Percentiles rank a stretch among this genome's conserved stretches.
Conservation (phyloP, 1,140 invertebrate genomes). For the Leguminivora glycinivorella region DNA sequence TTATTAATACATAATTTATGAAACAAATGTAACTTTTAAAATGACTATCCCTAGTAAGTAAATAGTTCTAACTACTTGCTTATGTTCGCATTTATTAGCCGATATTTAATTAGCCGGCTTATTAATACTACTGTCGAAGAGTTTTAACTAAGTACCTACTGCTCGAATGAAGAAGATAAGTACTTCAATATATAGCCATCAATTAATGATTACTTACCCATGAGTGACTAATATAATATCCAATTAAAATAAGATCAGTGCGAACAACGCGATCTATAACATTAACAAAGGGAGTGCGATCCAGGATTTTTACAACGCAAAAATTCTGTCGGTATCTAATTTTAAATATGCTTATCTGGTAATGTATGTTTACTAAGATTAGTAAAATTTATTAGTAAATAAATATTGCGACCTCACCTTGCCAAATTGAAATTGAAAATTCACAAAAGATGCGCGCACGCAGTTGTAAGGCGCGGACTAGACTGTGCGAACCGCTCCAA, state of each 20-base stretch:
- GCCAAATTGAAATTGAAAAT: conserved; percentile 5
- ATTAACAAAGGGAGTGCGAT: neutral
- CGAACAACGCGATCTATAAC: neutral
- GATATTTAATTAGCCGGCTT: too few species aligned
- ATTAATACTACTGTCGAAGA: too few species aligned
- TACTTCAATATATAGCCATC: too few species aligned
- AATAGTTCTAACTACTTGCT: too few species aligned
- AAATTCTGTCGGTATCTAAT: neutral
- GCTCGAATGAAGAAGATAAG: too few species aligned
- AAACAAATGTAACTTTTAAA: too few species aligned
- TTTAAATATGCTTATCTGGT: neutral
- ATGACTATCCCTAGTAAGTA: too few species aligned
- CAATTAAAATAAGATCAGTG: neutral
- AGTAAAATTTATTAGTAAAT: neutral
- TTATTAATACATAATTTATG: too few species aligned
- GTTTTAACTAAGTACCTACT: too few species aligned
- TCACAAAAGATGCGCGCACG: conserved; percentile 30
- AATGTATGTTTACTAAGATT: neutral
- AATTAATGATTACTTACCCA: too few species aligned
- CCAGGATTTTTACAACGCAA: neutral
- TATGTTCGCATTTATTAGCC: too few species aligned
- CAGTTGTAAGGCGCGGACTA: conserved; percentile 29
- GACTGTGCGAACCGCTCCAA: conserved; percentile 34
- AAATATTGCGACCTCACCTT: neutral
- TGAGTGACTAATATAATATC: neutral